Base-by-base conservation (phyloP, 2,888 invertebrate species). In the Cheilosia variabilis region DNA sequence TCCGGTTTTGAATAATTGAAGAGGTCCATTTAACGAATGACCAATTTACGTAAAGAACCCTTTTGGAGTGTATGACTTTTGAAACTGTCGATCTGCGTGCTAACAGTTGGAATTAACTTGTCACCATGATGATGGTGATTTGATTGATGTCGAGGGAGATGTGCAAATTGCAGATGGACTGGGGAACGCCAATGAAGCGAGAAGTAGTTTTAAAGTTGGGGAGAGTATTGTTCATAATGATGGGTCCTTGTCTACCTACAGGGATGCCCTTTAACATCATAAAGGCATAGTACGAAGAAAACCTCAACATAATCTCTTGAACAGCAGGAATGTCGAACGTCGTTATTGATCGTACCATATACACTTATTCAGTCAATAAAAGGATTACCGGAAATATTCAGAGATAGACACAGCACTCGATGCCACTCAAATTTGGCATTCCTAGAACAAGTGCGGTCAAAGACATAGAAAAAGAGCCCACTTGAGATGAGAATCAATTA, bases 1-100 rank as follows among this genome's bases (percentile, higher is more conserved):
- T 87, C 78, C 82, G 75, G 68, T 72, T 87, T 87, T 87, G 72
- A 80, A 86, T 86, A 81, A 81, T 86, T 80, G 76, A 86, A 86
- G 86, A 76, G 76, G 80, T 76, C 80, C 81, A 76, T 81, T 86
- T 81, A 86, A 81, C 76, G 76, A 86, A 86, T 81, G 80, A 86
- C 81, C 86, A 81, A 77, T 86, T 81, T 77, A 66, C 57, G 60
- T 62, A 53, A 66, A 71, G 72, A 50, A 80, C 66, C 84, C 65
- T 57, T 75, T 77, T 27, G 53, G 57, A 80, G 60, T 58, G 79
- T 24, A 80, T 66, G 80, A 80, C 84, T 84, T 80, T 71, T 55
- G 62, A 57, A 71, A 80, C 69, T 71, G 71, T 71, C 71, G 75
- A 66, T 79, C 65, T 75, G 69, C 69, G 65, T 84, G 84, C 69